Base-by-base conservation (phyloP, 2,888 invertebrate species). In the Blastobasis adustella region DNA sequence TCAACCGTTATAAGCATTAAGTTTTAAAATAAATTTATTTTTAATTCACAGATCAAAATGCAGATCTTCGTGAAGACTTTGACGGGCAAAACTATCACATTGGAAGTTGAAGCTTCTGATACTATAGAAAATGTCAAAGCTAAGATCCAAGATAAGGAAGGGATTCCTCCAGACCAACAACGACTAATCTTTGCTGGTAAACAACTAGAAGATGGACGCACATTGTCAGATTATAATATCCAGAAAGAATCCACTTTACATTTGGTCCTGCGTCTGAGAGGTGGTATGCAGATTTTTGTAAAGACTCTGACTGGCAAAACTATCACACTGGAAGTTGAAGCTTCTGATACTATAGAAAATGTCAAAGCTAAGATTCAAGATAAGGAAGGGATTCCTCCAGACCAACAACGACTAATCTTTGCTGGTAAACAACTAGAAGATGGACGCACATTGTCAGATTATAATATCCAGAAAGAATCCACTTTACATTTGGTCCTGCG, bases 1-100 rank as follows among this genome's bases (percentile, higher is more conserved):
- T 8, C 41, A 40, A 8, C 41, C 6, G 9, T 42, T 42, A 5
- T 9, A 8, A 9, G 5, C 42, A 6, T 7, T 7, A 6, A 6
- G 10, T 42, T 6, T 47, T 7, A 4, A n/a, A 45, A n/a, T 8
- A 44, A 44, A 36, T 50, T 47, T 54, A 45, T 52, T 51, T 41
- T 38, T 47, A 62, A 54, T 47, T 72, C 73, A 49, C 61, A 74
- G 74, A 55, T 51, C 62, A 74, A 64, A 55, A 73, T 72, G 72
- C 72, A 72, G 65, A 72, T 69, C 59, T 67, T 67, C 56, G 68
- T 66, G 53, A 56, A 56, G 47, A 56, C 56, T 8, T 49, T 56
- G 49, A 56, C 56, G 5, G 56, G 56, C 45, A 56, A 54, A 44
- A 55, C 55, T 9, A 55, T 55, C 40, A 55, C 55, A 6, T 49